A percentile compares a stretch with the other conserved stretches of the same genome.
Evolutionary conservation across 2,888 invertebrate genomes (phyloP).

Genomic region (Exephanes ischioxanthus): DNA sequence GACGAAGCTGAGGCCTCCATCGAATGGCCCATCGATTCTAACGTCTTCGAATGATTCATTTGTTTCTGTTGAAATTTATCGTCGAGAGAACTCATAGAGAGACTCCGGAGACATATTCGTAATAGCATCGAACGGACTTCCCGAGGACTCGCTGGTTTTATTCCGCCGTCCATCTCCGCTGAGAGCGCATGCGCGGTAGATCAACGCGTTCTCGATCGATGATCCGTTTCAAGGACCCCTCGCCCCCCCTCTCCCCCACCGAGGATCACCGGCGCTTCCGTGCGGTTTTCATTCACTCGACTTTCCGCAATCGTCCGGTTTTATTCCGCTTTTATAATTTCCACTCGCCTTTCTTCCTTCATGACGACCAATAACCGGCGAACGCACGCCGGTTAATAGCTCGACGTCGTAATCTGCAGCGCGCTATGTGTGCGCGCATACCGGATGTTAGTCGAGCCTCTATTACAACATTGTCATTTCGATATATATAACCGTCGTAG

Average conservation of each 20-base stretch:
- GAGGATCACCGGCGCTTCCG: neutral
- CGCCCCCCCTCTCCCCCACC: neutral
- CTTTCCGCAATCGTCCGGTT: slow-evolving; percentile 43
- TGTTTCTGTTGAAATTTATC: slow-evolving; percentile 12
- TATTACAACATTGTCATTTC: slow-evolving; percentile 21
- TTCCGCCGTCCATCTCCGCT: slow-evolving; percentile 8
- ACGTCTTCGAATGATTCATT: slow-evolving; percentile 11
- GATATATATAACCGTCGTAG: slow-evolving; percentile 22
- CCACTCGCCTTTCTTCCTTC: neutral
- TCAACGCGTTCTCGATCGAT: slow-evolving; percentile 22
- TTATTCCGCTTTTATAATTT: slow-evolving; percentile 43
- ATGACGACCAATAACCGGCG: neutral
- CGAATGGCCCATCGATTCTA: slow-evolving; percentile 5
- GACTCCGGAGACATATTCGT: neutral
- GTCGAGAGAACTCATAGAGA: slow-evolving; percentile 1
- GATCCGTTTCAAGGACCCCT: slow-evolving; percentile 19
- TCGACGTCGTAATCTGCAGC: neutral
- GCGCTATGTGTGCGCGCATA: neutral
- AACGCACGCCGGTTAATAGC: slow-evolving; percentile 28
- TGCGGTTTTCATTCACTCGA: slow-evolving; percentile 13
- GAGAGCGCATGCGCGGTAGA: slow-evolving; percentile 17
- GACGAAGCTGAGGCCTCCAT: neutral
- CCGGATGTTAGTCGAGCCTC: slow-evolving; percentile 50
- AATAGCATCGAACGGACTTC: neutral
- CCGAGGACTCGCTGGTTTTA: slow-evolving; percentile 21